Evolutionary conservation across 1,140 invertebrate genomes (phyloP), one percentile per base, ranked within the genome.

Genomic region (Asbolus verrucosus): DNA sequence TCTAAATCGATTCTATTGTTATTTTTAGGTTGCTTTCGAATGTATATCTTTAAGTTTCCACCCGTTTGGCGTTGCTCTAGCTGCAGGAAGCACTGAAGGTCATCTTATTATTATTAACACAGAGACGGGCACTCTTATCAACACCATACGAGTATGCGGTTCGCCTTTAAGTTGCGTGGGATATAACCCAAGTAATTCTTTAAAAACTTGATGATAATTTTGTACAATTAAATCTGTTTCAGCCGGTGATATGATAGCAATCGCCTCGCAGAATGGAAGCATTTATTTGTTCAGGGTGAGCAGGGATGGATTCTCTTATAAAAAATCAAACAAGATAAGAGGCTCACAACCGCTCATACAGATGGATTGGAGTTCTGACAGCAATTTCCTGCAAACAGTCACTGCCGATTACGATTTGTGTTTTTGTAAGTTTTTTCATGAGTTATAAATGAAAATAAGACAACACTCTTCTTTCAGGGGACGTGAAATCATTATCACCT

Each of bases 331-430:
- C 76, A 94, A 94, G 82, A 94, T 95, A 63, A 85, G 91, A 15
- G 93, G 93, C 5, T 87, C 89, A 0, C 92, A 94, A 75, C 91
- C 92, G 0, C 82, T 95, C 0, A 88, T 91, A 1, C 91, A 94
- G 75, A 80, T 98, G 16, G 96, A 98, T 79, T 98, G 94, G 94
- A 96, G 94, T 76, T 88, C 90, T 18, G 94, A 97, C 79, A 92
- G 93, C 50, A 89, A 90, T 76, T 94, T 91, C 75, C 78, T 98
- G 27, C 93, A 94, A 81, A 94, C 93, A 1, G 94, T 95, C 66
- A 96, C 95, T 13, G 92, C 94, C 71, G 95, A 97, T 79, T 97
- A 96, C 78, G 95, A 97, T 82, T 82, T 97, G 18, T 86, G 93
- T 5, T 95, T 92, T 80, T 96, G 94, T 95, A 86, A 89, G 89